A percentile compares a stretch with the other conserved stretches of the same genome.
Conservation (phyloP, 2,888 invertebrate genomes). For the Nebria brevicollis region DNA sequence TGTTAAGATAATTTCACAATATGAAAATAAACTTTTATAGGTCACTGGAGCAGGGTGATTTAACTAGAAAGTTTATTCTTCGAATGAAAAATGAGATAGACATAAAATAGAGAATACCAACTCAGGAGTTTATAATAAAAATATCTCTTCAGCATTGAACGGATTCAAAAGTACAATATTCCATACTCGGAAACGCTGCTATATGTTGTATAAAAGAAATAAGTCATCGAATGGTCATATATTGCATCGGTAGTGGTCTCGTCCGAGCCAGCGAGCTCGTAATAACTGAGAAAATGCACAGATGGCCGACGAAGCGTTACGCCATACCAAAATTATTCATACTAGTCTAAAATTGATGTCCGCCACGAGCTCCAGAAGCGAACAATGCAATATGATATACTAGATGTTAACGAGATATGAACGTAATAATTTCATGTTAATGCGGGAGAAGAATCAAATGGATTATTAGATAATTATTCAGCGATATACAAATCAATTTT, state of each 20-base stretch:
- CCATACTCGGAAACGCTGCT: not conserved
- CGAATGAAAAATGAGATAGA: not conserved
- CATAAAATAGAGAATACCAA: not conserved
- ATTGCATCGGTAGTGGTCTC: not conserved
- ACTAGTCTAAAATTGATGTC: not conserved
- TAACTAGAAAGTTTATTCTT: too few relatives aligned
- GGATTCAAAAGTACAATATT: not conserved
- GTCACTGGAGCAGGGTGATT: too few relatives aligned
- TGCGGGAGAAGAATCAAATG: not conserved
- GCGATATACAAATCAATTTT: not conserved
- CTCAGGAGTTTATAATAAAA: not conserved
- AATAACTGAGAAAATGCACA: constrained; percentile 1
- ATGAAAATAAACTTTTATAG: too few relatives aligned
- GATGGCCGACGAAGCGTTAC: not conserved
- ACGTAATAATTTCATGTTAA: not conserved
- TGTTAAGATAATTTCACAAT: too few relatives aligned
- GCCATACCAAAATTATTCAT: not conserved
- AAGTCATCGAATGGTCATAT: not conserved
- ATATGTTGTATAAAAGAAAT: not conserved
- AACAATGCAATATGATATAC: not conserved
- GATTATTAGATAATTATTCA: not conserved
- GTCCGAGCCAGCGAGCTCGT: not conserved
- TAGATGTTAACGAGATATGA: not conserved
- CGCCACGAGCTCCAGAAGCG: not conserved
- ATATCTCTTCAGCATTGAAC: not conserved